Conservation (phyloP, 2,888 invertebrate species). For the Mythimna lalbum region DNA sequence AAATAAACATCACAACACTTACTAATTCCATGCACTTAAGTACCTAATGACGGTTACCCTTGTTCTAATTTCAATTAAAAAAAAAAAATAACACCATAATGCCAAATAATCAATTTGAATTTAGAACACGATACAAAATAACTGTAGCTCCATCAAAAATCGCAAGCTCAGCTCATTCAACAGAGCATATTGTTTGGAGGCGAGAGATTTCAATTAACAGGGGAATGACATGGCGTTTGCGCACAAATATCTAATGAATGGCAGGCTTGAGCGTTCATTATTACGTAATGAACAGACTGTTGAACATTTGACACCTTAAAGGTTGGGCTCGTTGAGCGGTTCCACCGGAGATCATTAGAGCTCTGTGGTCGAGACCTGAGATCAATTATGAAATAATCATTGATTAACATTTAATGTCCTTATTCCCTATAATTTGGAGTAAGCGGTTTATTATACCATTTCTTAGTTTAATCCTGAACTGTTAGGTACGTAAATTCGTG, state of each 20-base stretch:
- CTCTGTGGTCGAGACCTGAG: constrained; percentile 19
- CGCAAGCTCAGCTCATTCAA: constrained; percentile 53
- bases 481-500: neutral
- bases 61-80: neutral
- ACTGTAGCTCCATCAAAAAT: constrained; percentile 56
- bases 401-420: constrained; percentile 26
- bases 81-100: constrained; percentile 28
- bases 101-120: constrained; percentile 40
- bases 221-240: constrained; percentile 77
- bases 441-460: neutral
- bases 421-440: constrained; percentile 4
- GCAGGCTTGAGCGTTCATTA: constrained; percentile 64
- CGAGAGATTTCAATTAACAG: constrained; percentile 79
- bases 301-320: constrained; percentile 60
- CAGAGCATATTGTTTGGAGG: constrained; percentile 61
- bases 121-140: constrained; percentile 42
- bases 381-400: constrained; percentile 45
- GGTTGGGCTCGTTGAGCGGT: constrained; percentile 47
- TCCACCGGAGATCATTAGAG: constrained; percentile 45
- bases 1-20: neutral
- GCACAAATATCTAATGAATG: constrained; percentile 82
- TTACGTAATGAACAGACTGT: constrained; percentile 62
- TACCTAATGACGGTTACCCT: neutral
- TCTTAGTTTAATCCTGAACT: constrained; percentile 1
- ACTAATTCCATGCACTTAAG: neutral